These are phyloP conservation scores for Falco punctatus DNA, from an alignment of 2,113 vertebrate genomes.

Conservation along the genomic window DNA sequence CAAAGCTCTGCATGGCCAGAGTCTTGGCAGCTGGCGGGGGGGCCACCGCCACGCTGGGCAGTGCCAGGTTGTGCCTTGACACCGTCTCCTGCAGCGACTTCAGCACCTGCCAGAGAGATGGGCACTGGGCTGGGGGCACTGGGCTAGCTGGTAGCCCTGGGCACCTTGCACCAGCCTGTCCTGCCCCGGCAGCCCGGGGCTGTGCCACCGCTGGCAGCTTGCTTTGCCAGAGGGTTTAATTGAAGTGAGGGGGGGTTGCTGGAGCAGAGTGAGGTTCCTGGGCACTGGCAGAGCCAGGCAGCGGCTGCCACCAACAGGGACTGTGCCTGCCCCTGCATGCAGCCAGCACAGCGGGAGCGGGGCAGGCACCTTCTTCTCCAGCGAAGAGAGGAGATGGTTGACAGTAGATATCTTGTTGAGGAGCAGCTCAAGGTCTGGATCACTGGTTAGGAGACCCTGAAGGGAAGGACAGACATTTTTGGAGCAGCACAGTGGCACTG, in stretches of 20 bases:
- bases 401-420: slow-evolving; percentile 81
- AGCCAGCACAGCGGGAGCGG: fast-evolving
- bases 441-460: slow-evolving; percentile 38
- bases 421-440: slow-evolving; percentile 82
- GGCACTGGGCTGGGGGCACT: background rate
- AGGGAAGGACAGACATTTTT: background rate
- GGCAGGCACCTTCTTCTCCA: slow-evolving; percentile 83
- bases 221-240: background rate
- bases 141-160: background rate
- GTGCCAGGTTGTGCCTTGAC: slow-evolving; percentile 80
- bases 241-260: background rate
- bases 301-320: background rate
- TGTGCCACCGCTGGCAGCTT: fast-evolving
- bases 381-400: slow-evolving; percentile 80
- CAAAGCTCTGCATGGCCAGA: slow-evolving; percentile 78
- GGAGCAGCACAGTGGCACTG: background rate
- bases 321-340: background rate
- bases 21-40: slow-evolving; percentile 22
- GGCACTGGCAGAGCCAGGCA: background rate
- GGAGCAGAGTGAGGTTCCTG: background rate
- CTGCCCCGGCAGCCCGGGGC: background rate
- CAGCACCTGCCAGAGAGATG: slow-evolving; percentile 70
- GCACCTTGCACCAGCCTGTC: fast-evolving
- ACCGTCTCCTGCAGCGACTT: slow-evolving; percentile 83
- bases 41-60: slow-evolving; percentile 58